Conservation (phyloP, 2,888 invertebrate genomes). For the Malthinus flaveolus region DNA sequence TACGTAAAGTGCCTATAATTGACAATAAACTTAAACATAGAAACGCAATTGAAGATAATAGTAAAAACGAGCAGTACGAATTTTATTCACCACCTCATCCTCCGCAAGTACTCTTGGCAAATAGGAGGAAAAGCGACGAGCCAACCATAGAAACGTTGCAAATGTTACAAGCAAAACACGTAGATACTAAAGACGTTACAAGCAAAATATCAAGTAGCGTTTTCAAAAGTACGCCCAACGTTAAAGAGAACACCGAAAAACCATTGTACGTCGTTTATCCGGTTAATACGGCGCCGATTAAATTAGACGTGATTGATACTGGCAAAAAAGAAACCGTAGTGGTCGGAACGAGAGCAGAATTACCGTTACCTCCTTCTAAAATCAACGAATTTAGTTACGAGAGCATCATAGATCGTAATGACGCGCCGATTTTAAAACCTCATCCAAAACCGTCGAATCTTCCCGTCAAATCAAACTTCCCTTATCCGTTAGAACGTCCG, state of each 20-base stretch:
- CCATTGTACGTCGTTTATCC: conserved; percentile 65
- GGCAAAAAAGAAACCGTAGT: conserved; percentile 59
- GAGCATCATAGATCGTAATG: conserved; percentile 43
- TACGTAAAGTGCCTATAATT: conserved; percentile 58
- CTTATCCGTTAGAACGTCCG: conserved; percentile 66
- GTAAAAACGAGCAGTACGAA: conserved; percentile 43
- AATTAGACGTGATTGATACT: conserved; percentile 53
- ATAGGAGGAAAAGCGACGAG: conserved; percentile 52
- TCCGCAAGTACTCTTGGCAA: conserved; percentile 56
- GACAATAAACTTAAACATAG: conserved; percentile 39
- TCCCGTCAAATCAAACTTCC: conserved; percentile 62
- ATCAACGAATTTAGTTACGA: conserved; percentile 36
- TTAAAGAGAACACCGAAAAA: conserved; percentile 43
- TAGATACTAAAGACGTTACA: conserved; percentile 47
- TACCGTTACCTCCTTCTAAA: conserved; percentile 50
- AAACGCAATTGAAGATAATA: conserved; percentile 38
- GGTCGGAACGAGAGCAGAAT: conserved; percentile 59
- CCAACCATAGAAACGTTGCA: conserved; percentile 67
- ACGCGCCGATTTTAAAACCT: conserved; percentile 53
- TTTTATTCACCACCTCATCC: conserved; percentile 50
- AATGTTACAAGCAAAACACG: conserved; percentile 66
- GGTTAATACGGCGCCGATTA: conserved; percentile 59
- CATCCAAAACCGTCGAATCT: conserved; percentile 47
- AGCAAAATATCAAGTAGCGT: conserved; percentile 43
- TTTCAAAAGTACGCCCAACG: conserved; percentile 22